Percentiles rank a stretch among this genome's conserved stretches.
These are phyloP conservation scores for Drosophila meridionalis DNA, from an alignment of 2,888 invertebrate genomes.

Conservation along the genomic window DNA sequence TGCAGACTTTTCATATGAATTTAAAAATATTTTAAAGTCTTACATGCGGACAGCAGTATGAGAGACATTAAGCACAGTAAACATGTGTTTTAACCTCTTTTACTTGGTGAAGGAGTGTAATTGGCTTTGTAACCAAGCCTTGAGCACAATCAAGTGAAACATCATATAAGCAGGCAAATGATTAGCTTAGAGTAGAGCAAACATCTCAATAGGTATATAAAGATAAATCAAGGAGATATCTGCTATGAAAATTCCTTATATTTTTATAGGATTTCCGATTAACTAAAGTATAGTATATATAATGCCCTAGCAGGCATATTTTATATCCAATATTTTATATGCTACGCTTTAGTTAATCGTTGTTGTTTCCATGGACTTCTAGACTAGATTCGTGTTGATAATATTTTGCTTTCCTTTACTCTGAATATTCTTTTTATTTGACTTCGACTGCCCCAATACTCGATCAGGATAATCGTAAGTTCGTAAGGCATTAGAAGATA, in stretches of 20 bases:
- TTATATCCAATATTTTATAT: no score
- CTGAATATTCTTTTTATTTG: no score
- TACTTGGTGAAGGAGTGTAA: background rate
- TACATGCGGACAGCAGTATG: background rate
- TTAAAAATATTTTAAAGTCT: background rate
- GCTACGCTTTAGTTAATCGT: no score
- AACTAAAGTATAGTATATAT: no score
- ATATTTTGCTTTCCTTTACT: no score
- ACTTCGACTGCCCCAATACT: no score
- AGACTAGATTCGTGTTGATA: no score
- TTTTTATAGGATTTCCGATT: no score
- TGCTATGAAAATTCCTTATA: no score
- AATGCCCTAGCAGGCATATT: no score
- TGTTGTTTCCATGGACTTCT: background rate
- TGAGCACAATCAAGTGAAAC: background rate
- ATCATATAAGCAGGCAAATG: background rate
- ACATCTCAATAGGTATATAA: background rate
- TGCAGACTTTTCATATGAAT: background rate
- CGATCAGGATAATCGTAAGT: no score
- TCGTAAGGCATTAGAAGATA: no score
- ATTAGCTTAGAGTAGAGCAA: background rate
- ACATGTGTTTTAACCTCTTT: background rate
- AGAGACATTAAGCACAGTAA: background rate
- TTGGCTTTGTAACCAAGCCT: background rate
- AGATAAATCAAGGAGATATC: background rate